Base-by-base conservation (phyloP, 2,888 invertebrate genomes). In the Drosophila greeni region DNA sequence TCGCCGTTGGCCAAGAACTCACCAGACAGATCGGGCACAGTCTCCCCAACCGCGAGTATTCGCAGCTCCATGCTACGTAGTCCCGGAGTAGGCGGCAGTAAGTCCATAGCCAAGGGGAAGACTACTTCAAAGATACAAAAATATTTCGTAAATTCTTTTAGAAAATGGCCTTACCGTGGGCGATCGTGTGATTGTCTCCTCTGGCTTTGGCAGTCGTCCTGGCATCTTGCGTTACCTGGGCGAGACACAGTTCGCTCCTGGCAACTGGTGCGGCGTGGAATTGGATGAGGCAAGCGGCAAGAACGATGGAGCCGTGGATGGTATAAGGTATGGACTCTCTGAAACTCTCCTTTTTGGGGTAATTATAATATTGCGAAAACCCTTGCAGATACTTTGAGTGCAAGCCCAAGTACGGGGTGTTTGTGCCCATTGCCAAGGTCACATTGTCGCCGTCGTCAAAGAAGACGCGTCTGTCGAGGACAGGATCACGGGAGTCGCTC, bases 241-340 rank as follows among this genome's bases (percentile, higher is more conserved):
- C 26, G 90, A 91, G 52, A 95, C 98, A 33, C 95, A 96, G 83
- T 98, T 98, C 88, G 97, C 98, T 1, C 89, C 93, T 34, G 98
- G 98, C 34, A 93, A 96, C 77, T 98, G 98, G 98, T 97, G 95
- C 69, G 98, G 98, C 24, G 94, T 99, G 20, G 97, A 98, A 88
- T 91, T 99, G 75, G 97, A 98, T 87, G 97, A 97, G 74, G 94
- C 96, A 1, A 90, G 94, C 65, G 99, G 99, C 55, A 98, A 98
- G 90, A 98, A 99, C 89, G 97, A 99, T 86, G 98, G 99, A 61
- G 93, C 95, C 51, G 97, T 98, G 33, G 95, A 94, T 73, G 97
- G 96, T 57, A 94, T 94, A 89, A 94, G 96, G 97, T 98, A 75
- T 9, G 2, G 2, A 16, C 11, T 7, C 3, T 8, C 1, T 5